Percentiles rank a stretch among this genome's conserved stretches.
These are phyloP conservation scores for Platyura marginata DNA, from an alignment of 1,140 invertebrate genomes.

Conservation along the genomic window DNA sequence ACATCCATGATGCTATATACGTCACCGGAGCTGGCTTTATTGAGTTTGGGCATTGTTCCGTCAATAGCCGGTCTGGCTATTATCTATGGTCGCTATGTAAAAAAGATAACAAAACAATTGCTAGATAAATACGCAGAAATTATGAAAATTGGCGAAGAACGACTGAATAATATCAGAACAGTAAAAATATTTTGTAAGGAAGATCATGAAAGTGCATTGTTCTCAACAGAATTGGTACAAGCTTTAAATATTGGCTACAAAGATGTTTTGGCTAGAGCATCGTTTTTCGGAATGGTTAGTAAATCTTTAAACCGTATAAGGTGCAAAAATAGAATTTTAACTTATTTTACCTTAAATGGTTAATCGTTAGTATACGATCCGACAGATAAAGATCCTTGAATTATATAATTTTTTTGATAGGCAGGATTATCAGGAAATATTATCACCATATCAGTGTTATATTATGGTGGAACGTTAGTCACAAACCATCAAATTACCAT, in stretches of 20 bases:
- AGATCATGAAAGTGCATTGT: slow-evolving; percentile 49
- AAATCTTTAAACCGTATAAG: too few relatives aligned
- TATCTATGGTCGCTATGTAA: slow-evolving; percentile 75
- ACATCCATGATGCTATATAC: slow-evolving; percentile 87
- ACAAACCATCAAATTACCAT: slow-evolving; percentile 63
- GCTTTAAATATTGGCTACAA: slow-evolving; percentile 67
- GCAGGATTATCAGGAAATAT: slow-evolving; percentile 85
- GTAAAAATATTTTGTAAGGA: slow-evolving; percentile 88
- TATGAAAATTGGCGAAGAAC: slow-evolving; percentile 80
- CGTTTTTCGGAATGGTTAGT: slow-evolving; percentile 83
- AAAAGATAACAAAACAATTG: slow-evolving; percentile 65
- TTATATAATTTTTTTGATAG: too few relatives aligned
- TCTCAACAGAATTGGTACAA: slow-evolving; percentile 47
- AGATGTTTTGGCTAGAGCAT: slow-evolving; percentile 67
- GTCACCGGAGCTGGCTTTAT: slow-evolving; percentile 67
- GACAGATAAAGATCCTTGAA: too few relatives aligned
- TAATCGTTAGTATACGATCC: too few relatives aligned
- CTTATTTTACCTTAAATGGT: too few relatives aligned
- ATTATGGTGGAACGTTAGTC: slow-evolving; percentile 83
- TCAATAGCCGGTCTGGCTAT: slow-evolving; percentile 70
- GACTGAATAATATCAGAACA: slow-evolving; percentile 82
- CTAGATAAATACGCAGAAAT: slow-evolving; percentile 68
- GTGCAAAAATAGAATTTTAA: too few relatives aligned
- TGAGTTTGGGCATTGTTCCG: slow-evolving; percentile 75
- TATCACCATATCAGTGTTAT: slow-evolving; percentile 80